phyloP scores from a whole-genome alignment of 1,140 invertebrate species.

The Pachypeltis micranthus region DNA sequence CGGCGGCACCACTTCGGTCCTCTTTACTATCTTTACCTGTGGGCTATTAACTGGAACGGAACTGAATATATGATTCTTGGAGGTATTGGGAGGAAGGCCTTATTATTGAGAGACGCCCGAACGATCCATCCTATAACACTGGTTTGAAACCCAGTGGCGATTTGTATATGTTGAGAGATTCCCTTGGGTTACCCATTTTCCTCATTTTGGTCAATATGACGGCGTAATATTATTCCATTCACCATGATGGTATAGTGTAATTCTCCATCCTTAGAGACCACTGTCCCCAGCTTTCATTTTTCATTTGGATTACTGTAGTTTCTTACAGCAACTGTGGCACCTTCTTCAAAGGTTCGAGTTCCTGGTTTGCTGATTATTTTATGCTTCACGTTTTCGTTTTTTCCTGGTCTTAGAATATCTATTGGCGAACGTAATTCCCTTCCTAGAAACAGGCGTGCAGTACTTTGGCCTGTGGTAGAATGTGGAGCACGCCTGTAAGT shows the following conservation, averaged over 20 bases:
- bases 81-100: no score
- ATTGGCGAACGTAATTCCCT: not conserved
- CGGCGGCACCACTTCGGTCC: no score
- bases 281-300: not conserved
- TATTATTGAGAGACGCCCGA: no score
- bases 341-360: not conserved
- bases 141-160: no score
- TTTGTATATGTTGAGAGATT: no score
- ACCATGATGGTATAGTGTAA: not conserved
- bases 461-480: not conserved
- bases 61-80: no score
- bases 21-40: no score
- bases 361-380: not conserved
- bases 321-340: not conserved
- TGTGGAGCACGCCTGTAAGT: not conserved
- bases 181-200: no score
- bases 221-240: not conserved
- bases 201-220: not conserved
- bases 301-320: not conserved
- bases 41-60: no score
- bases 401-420: not conserved
- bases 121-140: no score
- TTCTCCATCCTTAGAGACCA: not conserved
- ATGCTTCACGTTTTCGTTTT: not conserved
- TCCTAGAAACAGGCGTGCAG: not conserved